Conservation (phyloP, 2,113 vertebrate species). For the Chaetodon trifascialis region DNA sequence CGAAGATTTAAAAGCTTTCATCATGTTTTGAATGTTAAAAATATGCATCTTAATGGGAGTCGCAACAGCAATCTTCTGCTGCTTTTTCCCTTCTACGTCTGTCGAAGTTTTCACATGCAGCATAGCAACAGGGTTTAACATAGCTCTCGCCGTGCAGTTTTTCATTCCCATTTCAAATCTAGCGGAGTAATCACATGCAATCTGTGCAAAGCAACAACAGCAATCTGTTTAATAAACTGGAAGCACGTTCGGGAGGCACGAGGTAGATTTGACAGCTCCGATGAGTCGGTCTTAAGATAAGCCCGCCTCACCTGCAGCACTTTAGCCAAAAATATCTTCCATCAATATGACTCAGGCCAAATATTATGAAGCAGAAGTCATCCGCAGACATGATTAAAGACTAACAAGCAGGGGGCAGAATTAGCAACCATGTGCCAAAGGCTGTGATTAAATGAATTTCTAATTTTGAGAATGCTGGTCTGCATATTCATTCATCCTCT, state of each 20-base stretch:
- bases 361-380: neutral
- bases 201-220: neutral
- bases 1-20: neutral
- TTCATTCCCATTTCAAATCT: neutral
- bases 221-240: slow-evolving; percentile 30
- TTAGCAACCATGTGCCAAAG: neutral
- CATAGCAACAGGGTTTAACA: neutral
- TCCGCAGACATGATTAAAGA: neutral
- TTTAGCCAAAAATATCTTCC: slow-evolving; percentile 8
- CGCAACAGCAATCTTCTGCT: neutral
- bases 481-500: neutral
- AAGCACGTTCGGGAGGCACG: neutral
- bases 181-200: neutral
- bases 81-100: neutral
- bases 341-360: slow-evolving; percentile 11
- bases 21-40: neutral
- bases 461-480: neutral
- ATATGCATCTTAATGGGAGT: neutral
- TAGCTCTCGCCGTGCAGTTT: neutral
- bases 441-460: neutral
- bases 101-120: neutral
- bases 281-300: neutral
- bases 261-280: neutral
- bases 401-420: neutral
- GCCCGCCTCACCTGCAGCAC: slow-evolving; percentile 12